Evolutionary conservation across 2,113 vertebrate genomes (phyloP), one percentile per base, ranked within the genome.

Genomic region (Hipposideros armiger): DNA sequence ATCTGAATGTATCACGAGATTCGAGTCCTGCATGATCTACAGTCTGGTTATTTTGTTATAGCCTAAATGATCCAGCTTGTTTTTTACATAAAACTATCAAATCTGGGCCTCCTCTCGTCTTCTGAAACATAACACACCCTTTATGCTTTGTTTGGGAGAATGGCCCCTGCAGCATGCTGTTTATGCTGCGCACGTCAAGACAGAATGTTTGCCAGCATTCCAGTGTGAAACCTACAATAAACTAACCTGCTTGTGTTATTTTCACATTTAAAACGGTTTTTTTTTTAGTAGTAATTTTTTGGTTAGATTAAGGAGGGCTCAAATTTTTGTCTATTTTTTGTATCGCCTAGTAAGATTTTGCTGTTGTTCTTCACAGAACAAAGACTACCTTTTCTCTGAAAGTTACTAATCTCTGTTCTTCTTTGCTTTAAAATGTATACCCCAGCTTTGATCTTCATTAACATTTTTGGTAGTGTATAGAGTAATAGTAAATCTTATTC

Each of bases 51-150:
- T 82, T 96, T 95, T 88, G 36, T 92, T 87, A 77, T 45, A 60
- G 50, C 90, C 88, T 67, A 85, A 90, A 70, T 70, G 54, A 73
- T 72, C 80, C 64, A 50, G 66, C 66, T 92, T 95, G 54, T 72
- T 90, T 97, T 88, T 96, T 24, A 84, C 81, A 62, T n/a, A 50
- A 77, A 62, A 58, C 42, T 73, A 54, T 94, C 64, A 81, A n/a
- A 54, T 81, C 52, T 50, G 84, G 73, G 76, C 30, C n/a, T 77
- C 50, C 19, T 30, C 40, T 60, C 40, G n/a, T 78, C 22, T 28
- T 67, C 64, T 60, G 47, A 90, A 78, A 78, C 70, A 42, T 66
- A 58, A 30, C 36, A 6, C 66, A 83, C 66, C 76, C 76, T 17
- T 58, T 47, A 22, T 60, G 16, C 56, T 30, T 89, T 62, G 30